Evolutionary conservation across 92 coral and sea anemone species (phyloP), one percentile per base, ranked within the genome.

Genomic region (Epizoanthus scotinus): DNA sequence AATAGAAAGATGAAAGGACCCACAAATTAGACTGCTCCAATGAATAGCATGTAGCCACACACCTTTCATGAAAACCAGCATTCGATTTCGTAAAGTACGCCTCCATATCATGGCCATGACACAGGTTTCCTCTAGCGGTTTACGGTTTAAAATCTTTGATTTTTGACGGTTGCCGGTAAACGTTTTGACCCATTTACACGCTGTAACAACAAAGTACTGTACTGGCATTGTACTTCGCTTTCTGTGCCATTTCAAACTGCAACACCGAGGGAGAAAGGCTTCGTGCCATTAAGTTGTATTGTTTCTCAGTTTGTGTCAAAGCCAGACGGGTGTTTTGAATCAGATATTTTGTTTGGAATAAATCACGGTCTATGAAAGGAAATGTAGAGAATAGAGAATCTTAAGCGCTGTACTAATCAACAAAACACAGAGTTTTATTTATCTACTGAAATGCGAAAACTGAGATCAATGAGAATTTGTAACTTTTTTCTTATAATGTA

Each of bases 261-360:
- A 24, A n/a, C 27, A 9, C 24, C 27, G 27, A n/a, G 34, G 10
- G 14, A 26, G 28, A 60, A 9, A 58, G 0, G 8, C 0, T 8
- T 0, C 22, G 64, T n/a, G 25, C 27, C 64, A 59, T 20, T 60
- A 2, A 6, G 0, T 0, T 60, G 14, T 14, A 20, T 22, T 60
- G 13, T 20, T 60, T 60, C 27, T 26, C 27, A 60, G 3, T 24
- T 26, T 14, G 27, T 7, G 47, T 64, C 47, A 14, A 29, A 3
- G 28, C 44, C 36, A 64, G 40, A 29, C 14, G 28, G 47, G 70
- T 64, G 18, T 62, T 62, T 62, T 13, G 67, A 62, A 62, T 62
- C 12, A 26, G n/a, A 62, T 63, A 63, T 34, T 24, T 63, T 63
- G 69, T 12, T 63, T 64, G 70, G 28, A 27, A n/a, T 27, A 64